Evolutionary conservation across 2,888 invertebrate genomes (phyloP), one percentile per base, ranked within the genome.

Genomic region (Erebia epiphron): DNA sequence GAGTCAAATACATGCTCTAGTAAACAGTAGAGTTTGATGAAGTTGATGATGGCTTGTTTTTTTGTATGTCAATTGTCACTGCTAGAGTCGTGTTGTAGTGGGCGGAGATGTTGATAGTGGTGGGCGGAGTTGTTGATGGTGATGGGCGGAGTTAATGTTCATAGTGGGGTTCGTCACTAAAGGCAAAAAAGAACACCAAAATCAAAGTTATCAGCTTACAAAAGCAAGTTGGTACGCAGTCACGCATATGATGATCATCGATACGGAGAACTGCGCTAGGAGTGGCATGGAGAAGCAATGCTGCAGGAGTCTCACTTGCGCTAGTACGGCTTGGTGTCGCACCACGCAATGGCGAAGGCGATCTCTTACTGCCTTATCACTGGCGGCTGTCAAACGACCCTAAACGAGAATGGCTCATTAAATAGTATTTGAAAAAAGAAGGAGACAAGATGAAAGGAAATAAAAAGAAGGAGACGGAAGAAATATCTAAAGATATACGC

Each of bases 231-330:
- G 91, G 74, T 92, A 90, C 10, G 90, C 92, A 7, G 93, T 87
- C 11, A 90, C 88, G 70, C 94, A 94, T 49, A 94, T 91, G 9
- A 94, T 92, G 43, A 91, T 75, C 65, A 86, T 81, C 1, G 94
- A 92, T 0, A 91, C 90, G 0, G 86, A 76, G 69, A 94, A 90
- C 75, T 94, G 93, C 7, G 80, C 82, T n/a, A 94, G 81, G 1
- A 89, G 83, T 0, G 88, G 83, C n/a, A 79, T 76, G 0, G 86
- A 83, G 78, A 91, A 91, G 72, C 85, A 85, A 0, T 73, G 57
- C 75, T 93, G 87, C 13, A 92, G 75, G 3, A 78, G 77, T 0
- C 69, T 73, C 1, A 82, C 82, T 0, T 84, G 78, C n/a, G 74
- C 69, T 68, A 90, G 71, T 4, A 82, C 82, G 0, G 82, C 80